Conservation (phyloP, 2,888 invertebrate species). For the Meganola albula region DNA sequence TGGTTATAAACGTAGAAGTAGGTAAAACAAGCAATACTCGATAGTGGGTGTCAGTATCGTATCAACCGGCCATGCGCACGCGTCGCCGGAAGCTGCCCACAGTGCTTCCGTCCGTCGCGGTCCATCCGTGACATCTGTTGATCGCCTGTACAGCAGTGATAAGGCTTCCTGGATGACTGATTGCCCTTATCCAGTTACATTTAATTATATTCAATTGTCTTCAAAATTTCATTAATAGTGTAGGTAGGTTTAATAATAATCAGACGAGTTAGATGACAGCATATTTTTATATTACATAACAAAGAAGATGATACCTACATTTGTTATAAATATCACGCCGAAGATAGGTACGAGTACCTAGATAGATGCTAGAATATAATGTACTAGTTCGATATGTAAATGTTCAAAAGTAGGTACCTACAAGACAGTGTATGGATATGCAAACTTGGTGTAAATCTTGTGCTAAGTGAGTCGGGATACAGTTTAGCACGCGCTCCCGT, state of each 20-base stretch:
- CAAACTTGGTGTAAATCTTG: slow-evolving; percentile 65
- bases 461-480: slow-evolving; percentile 57
- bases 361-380: not conserved
- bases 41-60: slow-evolving; percentile 41
- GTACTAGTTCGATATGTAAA: slow-evolving; percentile 2
- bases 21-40: slow-evolving; percentile 37
- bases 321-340: no score
- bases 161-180: slow-evolving; percentile 53
- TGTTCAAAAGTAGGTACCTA: slow-evolving; percentile 23
- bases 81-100: slow-evolving; percentile 59
- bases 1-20: no score
- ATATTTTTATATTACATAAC: no score
- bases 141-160: slow-evolving; percentile 44
- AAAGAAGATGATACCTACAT: no score
- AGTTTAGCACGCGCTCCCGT: slow-evolving; percentile 70
- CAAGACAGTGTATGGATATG: slow-evolving; percentile 29
- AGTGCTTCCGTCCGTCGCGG: slow-evolving; percentile 45
- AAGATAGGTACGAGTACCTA: no score
- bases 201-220: no score
- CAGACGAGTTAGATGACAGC: no score
- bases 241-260: no score
- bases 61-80: slow-evolving; percentile 54
- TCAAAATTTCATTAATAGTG: no score
- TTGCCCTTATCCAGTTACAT: no score
- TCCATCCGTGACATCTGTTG: slow-evolving; percentile 21